These are phyloP conservation scores for Numenius phaeopus DNA, from an alignment of 2,797 vertebrate species.

Conservation along the genomic window DNA sequence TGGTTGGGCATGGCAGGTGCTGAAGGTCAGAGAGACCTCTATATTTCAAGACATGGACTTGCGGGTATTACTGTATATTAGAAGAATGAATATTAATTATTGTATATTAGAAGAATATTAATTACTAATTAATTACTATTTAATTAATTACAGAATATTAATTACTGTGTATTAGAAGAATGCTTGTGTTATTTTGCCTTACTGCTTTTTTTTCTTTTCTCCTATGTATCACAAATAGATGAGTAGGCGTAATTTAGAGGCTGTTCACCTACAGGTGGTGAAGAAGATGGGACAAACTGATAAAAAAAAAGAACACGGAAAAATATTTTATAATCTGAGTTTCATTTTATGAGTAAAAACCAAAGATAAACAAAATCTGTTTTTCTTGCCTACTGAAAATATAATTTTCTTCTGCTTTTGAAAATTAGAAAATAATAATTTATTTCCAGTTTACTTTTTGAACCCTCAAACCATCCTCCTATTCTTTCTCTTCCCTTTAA, in stretches of 20 bases:
- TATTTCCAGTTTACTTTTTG: not conserved
- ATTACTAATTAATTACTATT: too few relatives aligned
- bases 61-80: too few relatives aligned
- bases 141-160: too few relatives aligned
- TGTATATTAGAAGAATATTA: too few relatives aligned
- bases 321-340: not conserved
- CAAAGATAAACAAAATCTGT: not conserved
- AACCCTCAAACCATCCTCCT: rapidly evolving
- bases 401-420: not conserved
- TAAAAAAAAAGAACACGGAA: rapidly evolving
- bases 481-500: not conserved
- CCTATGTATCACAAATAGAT: not conserved
- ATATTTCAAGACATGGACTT: not conserved
- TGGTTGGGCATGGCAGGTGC: not conserved
- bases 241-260: not conserved
- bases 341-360: not conserved
- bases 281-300: not conserved
- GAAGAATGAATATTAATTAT: too few relatives aligned
- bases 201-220: not conserved
- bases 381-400: not conserved
- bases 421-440: not conserved
- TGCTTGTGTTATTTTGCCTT: not conserved
- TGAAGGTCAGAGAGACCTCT: not conserved
- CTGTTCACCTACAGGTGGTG: not conserved
- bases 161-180: not conserved